Evolutionary conservation across 2,113 vertebrate genomes (phyloP).

Genomic region (Tragulus kanchil): DNA sequence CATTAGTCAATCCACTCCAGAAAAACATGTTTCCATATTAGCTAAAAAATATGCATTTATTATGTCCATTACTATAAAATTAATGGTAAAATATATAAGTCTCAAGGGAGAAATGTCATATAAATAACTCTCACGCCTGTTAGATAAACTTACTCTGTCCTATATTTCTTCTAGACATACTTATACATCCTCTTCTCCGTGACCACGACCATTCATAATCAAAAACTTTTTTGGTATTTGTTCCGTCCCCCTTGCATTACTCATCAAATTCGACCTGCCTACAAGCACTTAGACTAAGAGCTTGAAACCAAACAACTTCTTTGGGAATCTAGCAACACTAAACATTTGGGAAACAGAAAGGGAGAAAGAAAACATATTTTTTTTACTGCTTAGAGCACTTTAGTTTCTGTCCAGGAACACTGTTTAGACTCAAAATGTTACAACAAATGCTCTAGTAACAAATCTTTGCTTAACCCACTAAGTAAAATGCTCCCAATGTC

Average conservation of each 20-base stretch:
- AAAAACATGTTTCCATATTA: conserved; percentile 40
- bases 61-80: conserved; percentile 32
- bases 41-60: conserved; percentile 42
- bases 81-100: conserved; percentile 36
- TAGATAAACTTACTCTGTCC: neutral
- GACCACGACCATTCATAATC: neutral
- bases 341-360: neutral
- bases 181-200: neutral
- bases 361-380: neutral
- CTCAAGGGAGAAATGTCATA: neutral
- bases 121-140: conserved; percentile 1
- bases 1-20: conserved; percentile 17
- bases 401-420: neutral
- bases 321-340: neutral
- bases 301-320: conserved; percentile 20
- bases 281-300: conserved; percentile 21
- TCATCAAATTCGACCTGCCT: neutral
- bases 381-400: conserved; percentile 45
- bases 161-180: neutral
- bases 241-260: neutral
- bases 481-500: conserved; percentile 40
- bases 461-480: conserved; percentile 34
- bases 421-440: conserved; percentile 38
- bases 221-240: conserved; percentile 15
- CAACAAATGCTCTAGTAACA: conserved; percentile 17